phyloP scores from a whole-genome alignment of 2,113 vertebrate genomes.

The Astur gentilis region DNA sequence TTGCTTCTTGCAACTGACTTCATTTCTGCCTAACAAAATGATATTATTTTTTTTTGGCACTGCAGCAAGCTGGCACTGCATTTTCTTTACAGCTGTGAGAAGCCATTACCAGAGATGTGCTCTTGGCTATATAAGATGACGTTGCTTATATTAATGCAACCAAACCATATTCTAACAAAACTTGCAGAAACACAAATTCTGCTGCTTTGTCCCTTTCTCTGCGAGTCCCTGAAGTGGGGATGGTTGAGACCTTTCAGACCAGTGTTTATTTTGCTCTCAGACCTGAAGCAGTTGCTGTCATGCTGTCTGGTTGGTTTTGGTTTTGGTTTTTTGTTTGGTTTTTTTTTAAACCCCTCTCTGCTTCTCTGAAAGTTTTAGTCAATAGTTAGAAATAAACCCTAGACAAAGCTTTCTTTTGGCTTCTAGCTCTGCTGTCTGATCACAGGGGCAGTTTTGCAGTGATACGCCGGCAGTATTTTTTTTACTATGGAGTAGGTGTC shows the following conservation, averaged over 20 bases:
- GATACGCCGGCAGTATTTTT: neutral
- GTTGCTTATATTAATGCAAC: neutral
- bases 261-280: neutral
- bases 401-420: neutral
- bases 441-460: neutral
- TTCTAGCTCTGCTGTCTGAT: neutral
- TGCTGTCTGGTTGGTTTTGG: no score
- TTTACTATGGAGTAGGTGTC: neutral
- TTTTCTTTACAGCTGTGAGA: conserved; percentile 42
- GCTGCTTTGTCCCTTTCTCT: neutral
- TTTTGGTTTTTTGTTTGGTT: no score
- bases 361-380: neutral
- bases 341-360: neutral
- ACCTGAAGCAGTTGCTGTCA: neutral
- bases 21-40: neutral
- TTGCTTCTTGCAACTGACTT: neutral
- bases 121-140: conserved; percentile 1
- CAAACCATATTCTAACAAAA: neutral
- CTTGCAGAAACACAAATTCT: neutral
- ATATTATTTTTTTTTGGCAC: conserved; percentile 4
- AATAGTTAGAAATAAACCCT: neutral
- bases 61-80: conserved; percentile 33
- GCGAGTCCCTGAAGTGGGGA: neutral
- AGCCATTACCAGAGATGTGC: neutral
- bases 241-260: neutral